phyloP scores from a whole-genome alignment of 1,140 invertebrate genomes.

The Drosophila parabipectinata region DNA sequence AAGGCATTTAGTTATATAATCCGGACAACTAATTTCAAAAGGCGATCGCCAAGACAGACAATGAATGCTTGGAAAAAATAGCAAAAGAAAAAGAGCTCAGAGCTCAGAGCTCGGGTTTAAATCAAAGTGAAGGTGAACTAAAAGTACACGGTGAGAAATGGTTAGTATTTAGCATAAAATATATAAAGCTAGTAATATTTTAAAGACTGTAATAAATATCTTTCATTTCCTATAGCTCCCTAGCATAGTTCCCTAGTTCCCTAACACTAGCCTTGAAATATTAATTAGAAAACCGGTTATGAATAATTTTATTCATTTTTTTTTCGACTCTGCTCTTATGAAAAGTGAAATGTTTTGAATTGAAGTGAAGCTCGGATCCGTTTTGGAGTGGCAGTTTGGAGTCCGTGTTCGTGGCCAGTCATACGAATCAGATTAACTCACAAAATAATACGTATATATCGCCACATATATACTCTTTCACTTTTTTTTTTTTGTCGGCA shows the following conservation, averaged over 20 bases:
- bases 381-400: too few species aligned
- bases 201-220: too few species aligned
- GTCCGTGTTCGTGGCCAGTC: slow-evolving; percentile 28
- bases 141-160: slow-evolving; percentile 10
- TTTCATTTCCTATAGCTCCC: too few species aligned
- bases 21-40: slow-evolving; percentile 10
- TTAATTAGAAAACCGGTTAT: background rate
- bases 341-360: background rate
- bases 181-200: too few species aligned
- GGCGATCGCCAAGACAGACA: slow-evolving; percentile 16
- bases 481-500: slow-evolving; percentile 26
- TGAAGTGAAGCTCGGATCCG: background rate
- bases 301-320: background rate
- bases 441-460: background rate
- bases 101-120: slow-evolving; percentile 29
- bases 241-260: too few species aligned
- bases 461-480: slow-evolving; percentile 27
- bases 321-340: background rate
- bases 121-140: slow-evolving; percentile 44
- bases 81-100: background rate
- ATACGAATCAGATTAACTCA: slow-evolving; percentile 21
- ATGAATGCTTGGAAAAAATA: slow-evolving; percentile 4
- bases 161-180: background rate
- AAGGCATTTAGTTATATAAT: slow-evolving; percentile 37
- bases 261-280: background rate